These are phyloP conservation scores for Gymnarchus niloticus DNA, from an alignment of 2,113 vertebrate genomes.

Conservation along the genomic window DNA sequence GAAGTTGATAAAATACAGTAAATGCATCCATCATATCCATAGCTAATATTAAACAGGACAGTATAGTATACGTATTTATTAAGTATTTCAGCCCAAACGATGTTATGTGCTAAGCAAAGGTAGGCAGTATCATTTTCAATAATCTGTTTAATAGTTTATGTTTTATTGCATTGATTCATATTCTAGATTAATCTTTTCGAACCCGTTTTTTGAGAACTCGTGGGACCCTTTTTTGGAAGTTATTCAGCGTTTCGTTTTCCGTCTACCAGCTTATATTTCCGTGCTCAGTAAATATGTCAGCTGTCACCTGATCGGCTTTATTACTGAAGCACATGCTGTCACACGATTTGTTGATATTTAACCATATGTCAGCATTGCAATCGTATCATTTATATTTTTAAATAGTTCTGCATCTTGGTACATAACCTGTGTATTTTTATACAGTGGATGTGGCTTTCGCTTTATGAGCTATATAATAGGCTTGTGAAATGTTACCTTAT, in stretches of 20 bases:
- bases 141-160: neutral
- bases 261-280: neutral
- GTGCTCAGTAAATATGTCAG: neutral
- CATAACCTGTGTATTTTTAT: too few species aligned
- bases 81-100: neutral
- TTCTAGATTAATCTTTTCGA: neutral
- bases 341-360: neutral
- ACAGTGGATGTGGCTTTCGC: neutral
- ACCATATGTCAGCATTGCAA: neutral
- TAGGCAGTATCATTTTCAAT: neutral
- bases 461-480: neutral
- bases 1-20: too few species aligned
- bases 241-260: neutral
- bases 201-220: neutral
- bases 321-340: neutral
- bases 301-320: neutral
- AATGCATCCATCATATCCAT: neutral
- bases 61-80: neutral
- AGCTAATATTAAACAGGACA: neutral
- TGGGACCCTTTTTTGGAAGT: neutral
- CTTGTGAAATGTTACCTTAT: neutral
- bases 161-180: neutral
- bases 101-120: neutral
- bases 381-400: neutral
- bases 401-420: neutral